phyloP scores from a whole-genome alignment of 2,797 vertebrate species.

The Alca torda region DNA sequence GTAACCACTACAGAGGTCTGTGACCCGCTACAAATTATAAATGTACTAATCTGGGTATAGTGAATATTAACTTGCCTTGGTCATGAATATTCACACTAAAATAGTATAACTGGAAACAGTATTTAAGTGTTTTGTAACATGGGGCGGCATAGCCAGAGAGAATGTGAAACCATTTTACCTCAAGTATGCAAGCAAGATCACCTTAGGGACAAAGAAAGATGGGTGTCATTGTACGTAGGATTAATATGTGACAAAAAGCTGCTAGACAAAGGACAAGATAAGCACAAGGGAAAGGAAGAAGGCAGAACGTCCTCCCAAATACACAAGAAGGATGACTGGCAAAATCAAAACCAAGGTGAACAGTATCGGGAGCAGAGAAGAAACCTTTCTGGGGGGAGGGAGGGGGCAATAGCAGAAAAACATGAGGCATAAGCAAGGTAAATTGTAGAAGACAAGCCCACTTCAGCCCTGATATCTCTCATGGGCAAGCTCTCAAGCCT shows the following conservation, averaged over 20 bases:
- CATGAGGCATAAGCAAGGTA: neutral
- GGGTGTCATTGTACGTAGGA: neutral
- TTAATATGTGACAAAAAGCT: neutral
- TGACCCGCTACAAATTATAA: neutral
- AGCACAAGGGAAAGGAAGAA: neutral
- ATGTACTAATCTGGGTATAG: neutral
- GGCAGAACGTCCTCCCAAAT: neutral
- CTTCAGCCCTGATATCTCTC: neutral
- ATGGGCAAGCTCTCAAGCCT: neutral
- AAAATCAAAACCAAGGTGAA: neutral
- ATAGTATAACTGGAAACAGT: neutral
- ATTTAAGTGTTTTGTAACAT: neutral
- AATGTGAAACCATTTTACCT: neutral
- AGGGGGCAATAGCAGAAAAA: neutral
- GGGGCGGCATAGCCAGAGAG: neutral
- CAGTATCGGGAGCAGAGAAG: neutral
- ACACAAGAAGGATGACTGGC: neutral
- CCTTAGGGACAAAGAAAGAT: neutral
- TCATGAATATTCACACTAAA: neutral
- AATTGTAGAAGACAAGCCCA: neutral
- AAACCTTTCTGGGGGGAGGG: fast-evolving
- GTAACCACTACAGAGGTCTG: neutral
- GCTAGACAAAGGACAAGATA: neutral
- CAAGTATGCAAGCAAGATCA: neutral
- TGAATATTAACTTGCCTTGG: neutral